Evolutionary conservation across 2,888 invertebrate species (phyloP), one percentile per base, ranked within the genome.

Genomic region (Thymelicus lineola): DNA sequence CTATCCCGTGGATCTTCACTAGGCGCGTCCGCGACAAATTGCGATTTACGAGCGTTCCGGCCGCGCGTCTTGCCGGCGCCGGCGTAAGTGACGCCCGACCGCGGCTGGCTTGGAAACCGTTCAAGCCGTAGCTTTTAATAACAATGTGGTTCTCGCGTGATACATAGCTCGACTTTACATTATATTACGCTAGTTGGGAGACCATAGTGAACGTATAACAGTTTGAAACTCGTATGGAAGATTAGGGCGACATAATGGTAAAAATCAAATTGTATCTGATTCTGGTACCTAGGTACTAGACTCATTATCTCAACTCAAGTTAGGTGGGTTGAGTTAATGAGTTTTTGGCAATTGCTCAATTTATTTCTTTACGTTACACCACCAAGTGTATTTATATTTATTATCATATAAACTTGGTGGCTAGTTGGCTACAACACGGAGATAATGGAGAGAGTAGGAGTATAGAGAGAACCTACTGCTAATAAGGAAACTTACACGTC

Each of bases 1-100:
- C 55, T 45, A 55, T 36, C 7, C 66, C 63, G 70, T 76, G 74
- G 73, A 74, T 75, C 65, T 73, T 59, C 53, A 15, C 48, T 46
- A 55, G 67, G 69, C 69, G 67, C 48, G 48, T 20, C 6, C 58
- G 71, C 75, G 77, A 76, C 80, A 76, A 80, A 80, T 75, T 76
- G 75, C 71, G 74, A 81, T 79, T 79, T 82, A 80, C 72, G 74
- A 75, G 75, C 68, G 72, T 67, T 55, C 62, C 1, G 38, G 53
- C 65, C 73, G 73, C 77, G 77, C 75, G 75, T 69, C 76, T 55
- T 28, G 58, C 9, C 73, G 77, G 74, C 77, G 77, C 72, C 75
- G 73, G 58, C 57, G 42, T 17, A 15, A 20, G 59, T 42, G 59
- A 61, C 71, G 74, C 73, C 57, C 48, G 46, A 58, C 62, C 70